Conservation (phyloP, 2,888 invertebrate genomes). For the Leptopilina syphax region DNA sequence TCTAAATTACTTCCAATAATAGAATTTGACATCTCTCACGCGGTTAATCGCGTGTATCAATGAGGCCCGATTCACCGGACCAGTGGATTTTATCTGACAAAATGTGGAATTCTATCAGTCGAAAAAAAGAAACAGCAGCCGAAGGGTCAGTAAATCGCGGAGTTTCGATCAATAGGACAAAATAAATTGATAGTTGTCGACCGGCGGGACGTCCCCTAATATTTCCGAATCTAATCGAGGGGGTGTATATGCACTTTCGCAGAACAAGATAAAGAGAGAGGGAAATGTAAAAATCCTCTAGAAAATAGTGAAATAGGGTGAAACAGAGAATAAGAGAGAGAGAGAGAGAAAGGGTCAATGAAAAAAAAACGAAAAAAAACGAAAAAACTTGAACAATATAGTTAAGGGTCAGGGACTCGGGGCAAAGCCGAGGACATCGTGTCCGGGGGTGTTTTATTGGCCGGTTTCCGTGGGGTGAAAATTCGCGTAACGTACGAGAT, state of each 20-base stretch:
- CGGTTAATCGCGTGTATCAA: constrained; percentile 48
- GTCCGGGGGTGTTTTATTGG: constrained; percentile 74
- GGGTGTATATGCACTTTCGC: constrained; percentile 69
- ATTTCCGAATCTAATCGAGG: constrained; percentile 77
- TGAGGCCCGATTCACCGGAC: constrained; percentile 39
- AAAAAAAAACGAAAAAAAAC: constrained; percentile 56
- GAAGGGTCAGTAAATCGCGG: constrained; percentile 58
- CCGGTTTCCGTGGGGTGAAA: constrained; percentile 75
- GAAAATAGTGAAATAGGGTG: constrained; percentile 50
- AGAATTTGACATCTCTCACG: constrained; percentile 8
- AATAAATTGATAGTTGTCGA: constrained; percentile 77
- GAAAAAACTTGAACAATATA: constrained; percentile 72
- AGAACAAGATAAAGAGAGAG: constrained; percentile 44
- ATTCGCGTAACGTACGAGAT: constrained; percentile 64
- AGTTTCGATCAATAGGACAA: constrained; percentile 63
- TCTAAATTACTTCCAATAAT: constrained; percentile 2
- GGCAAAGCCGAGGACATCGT: constrained; percentile 60
- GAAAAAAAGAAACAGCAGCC: neutral
- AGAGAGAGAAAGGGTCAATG: constrained; percentile 44
- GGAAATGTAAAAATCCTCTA: constrained; percentile 45
- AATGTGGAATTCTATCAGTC: constrained; percentile 50
- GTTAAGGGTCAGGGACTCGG: constrained; percentile 64
- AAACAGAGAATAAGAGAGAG: constrained; percentile 28
- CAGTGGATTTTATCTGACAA: constrained; percentile 39
- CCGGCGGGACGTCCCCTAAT: constrained; percentile 77